A percentile compares a stretch with the other conserved stretches of the same genome.
These are phyloP conservation scores for Drosophila ironensis DNA, from an alignment of 1,140 invertebrate genomes.

Conservation along the genomic window DNA sequence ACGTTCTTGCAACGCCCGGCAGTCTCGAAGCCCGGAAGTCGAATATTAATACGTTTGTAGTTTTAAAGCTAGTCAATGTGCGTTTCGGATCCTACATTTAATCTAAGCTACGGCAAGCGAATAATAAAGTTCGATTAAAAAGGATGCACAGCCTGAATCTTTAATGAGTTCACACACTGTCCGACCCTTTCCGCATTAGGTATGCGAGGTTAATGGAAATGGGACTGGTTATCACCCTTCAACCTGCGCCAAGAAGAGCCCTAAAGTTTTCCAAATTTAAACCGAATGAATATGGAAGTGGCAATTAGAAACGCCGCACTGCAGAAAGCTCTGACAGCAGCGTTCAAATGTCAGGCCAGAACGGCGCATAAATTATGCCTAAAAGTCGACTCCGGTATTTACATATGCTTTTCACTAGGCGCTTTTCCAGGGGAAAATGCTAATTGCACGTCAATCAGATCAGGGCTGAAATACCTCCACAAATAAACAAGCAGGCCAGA, in stretches of 20 bases:
- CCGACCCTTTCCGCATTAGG: not conserved
- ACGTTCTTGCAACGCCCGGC: not conserved
- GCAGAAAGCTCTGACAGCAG: constrained; percentile 40
- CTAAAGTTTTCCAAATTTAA: constrained; percentile 19
- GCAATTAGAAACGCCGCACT: constrained; percentile 4
- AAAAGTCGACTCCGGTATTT: constrained; percentile 59
- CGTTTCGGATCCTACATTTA: constrained; percentile 42
- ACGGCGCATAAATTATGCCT: constrained; percentile 42
- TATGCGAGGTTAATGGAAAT: constrained; percentile 5
- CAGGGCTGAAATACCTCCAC: not conserved
- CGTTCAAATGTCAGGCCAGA: constrained; percentile 20
- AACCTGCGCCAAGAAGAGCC: no score
- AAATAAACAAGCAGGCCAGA: no score
- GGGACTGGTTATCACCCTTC: not conserved
- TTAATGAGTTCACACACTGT: not conserved
- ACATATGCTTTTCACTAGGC: constrained; percentile 22
- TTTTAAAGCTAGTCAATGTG: constrained; percentile 62
- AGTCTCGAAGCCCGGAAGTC: not conserved
- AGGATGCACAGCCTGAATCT: not conserved
- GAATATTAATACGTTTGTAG: constrained; percentile 34
- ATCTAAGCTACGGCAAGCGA: constrained; percentile 59
- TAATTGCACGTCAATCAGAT: constrained; percentile 29
- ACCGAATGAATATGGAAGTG: constrained; percentile 20
- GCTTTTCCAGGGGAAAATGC: constrained; percentile 24
- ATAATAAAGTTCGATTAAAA: constrained; percentile 69